These are phyloP conservation scores for Heterodera filipjevi DNA, from an alignment of 2,888 invertebrate species.

Conservation along the genomic window DNA sequence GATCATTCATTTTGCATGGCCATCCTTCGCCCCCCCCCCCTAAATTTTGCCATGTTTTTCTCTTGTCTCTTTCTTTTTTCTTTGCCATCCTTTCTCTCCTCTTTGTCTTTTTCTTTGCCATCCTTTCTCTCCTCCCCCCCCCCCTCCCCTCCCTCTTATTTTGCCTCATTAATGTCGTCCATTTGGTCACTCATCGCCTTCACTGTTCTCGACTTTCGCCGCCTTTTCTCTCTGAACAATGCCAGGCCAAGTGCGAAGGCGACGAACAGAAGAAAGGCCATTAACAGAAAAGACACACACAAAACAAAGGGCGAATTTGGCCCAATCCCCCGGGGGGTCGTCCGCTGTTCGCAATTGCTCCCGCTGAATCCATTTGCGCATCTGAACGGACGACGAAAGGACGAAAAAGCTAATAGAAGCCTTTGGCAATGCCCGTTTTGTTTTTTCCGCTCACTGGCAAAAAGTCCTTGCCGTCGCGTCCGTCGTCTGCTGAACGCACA, in stretches of 20 bases:
- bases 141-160: neutral
- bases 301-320: neutral
- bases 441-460: neutral
- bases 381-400: neutral
- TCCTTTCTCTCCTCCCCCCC: neutral
- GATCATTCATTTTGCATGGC: too few relatives aligned
- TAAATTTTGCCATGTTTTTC: neutral
- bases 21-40: too few relatives aligned
- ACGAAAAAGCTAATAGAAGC: neutral
- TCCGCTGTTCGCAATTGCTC: neutral
- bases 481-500: conserved; percentile 9
- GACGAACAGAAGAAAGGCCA: neutral
- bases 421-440: neutral
- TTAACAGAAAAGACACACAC: neutral
- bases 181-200: neutral
- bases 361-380: neutral
- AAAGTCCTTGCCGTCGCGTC: neutral
- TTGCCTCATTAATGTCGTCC: conserved; percentile 4
- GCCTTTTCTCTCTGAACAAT: neutral
- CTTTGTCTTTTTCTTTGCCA: neutral
- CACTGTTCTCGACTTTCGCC: neutral
- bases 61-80: neutral
- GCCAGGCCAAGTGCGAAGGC: neutral
- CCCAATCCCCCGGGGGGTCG: neutral
- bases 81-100: neutral